Evolutionary conservation across 1,140 invertebrate species (phyloP), one percentile per base, ranked within the genome.

Genomic region (Psilanteris sp.): DNA sequence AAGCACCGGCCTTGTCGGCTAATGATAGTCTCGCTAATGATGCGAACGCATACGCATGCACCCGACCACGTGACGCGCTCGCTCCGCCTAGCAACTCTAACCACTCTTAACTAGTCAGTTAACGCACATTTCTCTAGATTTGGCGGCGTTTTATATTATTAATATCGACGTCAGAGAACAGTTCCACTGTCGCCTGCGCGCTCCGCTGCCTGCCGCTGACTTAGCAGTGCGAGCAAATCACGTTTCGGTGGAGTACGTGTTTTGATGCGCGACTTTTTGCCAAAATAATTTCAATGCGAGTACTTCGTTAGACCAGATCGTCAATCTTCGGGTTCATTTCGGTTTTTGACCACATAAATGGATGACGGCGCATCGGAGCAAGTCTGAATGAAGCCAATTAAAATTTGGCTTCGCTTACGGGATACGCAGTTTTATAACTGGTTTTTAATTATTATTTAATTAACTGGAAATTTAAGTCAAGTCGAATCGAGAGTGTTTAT

Each of bases 1-100:
- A 62, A 34, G 52, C 55, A 71, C 50, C 82, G 86, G 84, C 86
- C 87, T 88, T 87, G 87, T 64, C 81, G 81, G 79, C 85, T 87
- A 88, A 88, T 88, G 84, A 88, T 86, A 87, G 86, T 87, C 84
- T 76, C 80, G 83, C 84, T 88, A 88, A 88, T 87, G 83, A 86
- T 86, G 84, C 85, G 84, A 84, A 79, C 68, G 76, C 78, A 78
- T 79, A 81, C 81, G 79, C 79, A 80, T 80, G 61, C 77, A 77
- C 64, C 32, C 44, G 43, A 70, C 66, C 80, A 77, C 79, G 77
- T 81, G 77, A 72, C 16, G 16, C 26, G 46, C 72, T 64, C 18
- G 64, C 64, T 71, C 54, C 66, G 66, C 66, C 66, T 77, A 66
- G 66, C 73, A 77, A 77, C 66, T 70, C 73, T 70, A 64, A 64